phyloP scores from a whole-genome alignment of 2,888 invertebrate genomes.

The Tetanocera ferruginea region DNA sequence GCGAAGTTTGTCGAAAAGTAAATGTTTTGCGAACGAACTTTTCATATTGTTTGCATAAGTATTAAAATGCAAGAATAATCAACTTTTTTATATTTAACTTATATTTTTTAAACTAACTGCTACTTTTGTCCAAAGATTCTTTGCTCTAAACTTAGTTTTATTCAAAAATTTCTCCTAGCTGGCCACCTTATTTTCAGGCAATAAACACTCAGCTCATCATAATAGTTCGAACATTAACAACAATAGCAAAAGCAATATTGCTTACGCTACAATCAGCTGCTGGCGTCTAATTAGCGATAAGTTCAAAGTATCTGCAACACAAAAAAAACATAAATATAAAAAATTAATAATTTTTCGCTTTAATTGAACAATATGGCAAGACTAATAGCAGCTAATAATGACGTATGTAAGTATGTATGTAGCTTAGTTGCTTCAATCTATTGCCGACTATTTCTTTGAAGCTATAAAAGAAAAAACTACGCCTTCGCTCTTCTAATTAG shows the following conservation, averaged over 20 bases:
- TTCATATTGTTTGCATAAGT: too few relatives aligned
- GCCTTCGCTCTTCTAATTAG: background rate
- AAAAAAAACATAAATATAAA: background rate
- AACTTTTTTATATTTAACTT: too few relatives aligned
- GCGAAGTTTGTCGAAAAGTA: too few relatives aligned
- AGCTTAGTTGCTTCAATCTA: too few relatives aligned
- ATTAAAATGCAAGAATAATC: too few relatives aligned
- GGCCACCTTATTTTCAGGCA: background rate
- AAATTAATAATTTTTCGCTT: background rate
- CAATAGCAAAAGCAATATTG: background rate
- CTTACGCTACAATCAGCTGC: background rate
- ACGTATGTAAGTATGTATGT: background rate
- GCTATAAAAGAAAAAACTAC: too few relatives aligned
- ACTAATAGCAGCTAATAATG: background rate
- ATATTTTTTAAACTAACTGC: too few relatives aligned
- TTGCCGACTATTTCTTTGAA: too few relatives aligned
- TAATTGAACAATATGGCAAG: background rate
- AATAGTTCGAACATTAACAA: background rate
- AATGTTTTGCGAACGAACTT: too few relatives aligned
- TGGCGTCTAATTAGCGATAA: slow-evolving; percentile 3
- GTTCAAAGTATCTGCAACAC: background rate
- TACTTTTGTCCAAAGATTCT: too few relatives aligned
- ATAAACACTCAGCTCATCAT: background rate
- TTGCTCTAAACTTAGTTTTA: background rate
- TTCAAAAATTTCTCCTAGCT: background rate